Base-by-base conservation (phyloP, 2,797 vertebrate species). In the Eulemur mongoz region DNA sequence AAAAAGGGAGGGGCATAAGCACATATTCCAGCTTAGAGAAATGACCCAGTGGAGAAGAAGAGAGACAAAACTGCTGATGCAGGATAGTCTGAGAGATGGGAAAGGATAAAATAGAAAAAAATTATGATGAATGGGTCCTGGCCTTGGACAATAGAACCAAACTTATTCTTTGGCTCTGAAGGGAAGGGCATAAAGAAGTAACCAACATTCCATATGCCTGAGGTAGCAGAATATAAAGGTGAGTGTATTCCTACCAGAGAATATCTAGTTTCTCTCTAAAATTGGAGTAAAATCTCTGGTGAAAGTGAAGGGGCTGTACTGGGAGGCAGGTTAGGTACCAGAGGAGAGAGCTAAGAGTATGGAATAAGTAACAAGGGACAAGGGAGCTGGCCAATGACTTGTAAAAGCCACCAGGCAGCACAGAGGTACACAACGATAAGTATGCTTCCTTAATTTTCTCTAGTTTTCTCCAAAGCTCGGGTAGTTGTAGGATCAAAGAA, bases 401-500 rank as follows among this genome's bases (percentile, higher is more conserved):
- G 48, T 81, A 81, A 95, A 86, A 86, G 20, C 54, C 78, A 84
- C 75, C 65, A 69, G 59, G 18, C 25, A 40, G 27, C 32, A n/a
- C 12, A 10, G 27, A 84, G 30, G 14, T 30, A 50, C 23, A 32
- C 17, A 48, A 72, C 38, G 23, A 72, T 25, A 40, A 38, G 13
- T 65, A 38, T 14, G 23, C 79, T 89, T 86, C 86, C 78, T 89
- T 75, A 63, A 59, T 94, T 96, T 94, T 89, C 82, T 95, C 57
- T 92, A 48, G 25, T 73, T 95, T 45, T 93, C 65, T 93, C 87
- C 11, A 61, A 96, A 97, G 40, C 61, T 54, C 80, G 65, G 79
- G 70, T 93, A 45, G 23, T 72, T 95, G 38, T 63, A 88, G 89
- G 79, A 89, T 91, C 72, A 93, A 93, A 95, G 94, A 93, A 89